phyloP scores from a whole-genome alignment of 2,797 vertebrate genomes.

The Podarcis lilfordi region DNA sequence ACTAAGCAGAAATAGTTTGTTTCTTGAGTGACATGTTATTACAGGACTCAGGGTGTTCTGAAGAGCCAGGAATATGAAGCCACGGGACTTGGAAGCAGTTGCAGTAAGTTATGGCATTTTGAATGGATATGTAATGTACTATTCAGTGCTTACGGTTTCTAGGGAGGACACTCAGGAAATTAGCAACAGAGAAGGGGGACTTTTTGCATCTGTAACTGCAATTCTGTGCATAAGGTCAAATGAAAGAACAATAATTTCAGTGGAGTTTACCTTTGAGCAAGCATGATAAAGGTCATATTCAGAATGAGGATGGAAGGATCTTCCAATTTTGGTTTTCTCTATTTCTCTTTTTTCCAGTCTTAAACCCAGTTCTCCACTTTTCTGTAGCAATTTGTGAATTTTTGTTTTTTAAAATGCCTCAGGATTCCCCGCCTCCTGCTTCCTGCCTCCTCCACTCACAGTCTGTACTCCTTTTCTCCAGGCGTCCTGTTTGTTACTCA shows the following conservation, averaged over 20 bases:
- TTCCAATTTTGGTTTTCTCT: too few species aligned
- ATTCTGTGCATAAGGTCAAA: background rate
- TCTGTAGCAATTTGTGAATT: too few species aligned
- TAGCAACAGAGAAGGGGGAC: background rate
- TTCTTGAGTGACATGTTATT: background rate
- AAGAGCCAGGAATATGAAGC: background rate
- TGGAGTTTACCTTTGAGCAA: background rate
- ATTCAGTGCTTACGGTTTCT: background rate
- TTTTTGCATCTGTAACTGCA: background rate
- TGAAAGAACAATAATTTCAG: background rate
- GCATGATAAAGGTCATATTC: background rate
- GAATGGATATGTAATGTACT: background rate
- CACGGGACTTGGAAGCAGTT: background rate
- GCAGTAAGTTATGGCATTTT: background rate
- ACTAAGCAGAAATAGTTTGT: background rate
- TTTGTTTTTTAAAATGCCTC: too few species aligned
- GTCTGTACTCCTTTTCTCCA: background rate
- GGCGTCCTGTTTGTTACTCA: background rate
- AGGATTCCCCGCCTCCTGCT: background rate
- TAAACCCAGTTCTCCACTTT: too few species aligned
- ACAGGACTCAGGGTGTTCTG: accelerated
- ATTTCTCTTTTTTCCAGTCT: too few species aligned
- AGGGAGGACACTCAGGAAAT: background rate
- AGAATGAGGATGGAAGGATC: too few species aligned
- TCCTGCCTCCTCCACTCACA: background rate